Evolutionary conservation across 2,888 invertebrate species (phyloP).

Genomic region (Shargacucullia verbasci): DNA sequence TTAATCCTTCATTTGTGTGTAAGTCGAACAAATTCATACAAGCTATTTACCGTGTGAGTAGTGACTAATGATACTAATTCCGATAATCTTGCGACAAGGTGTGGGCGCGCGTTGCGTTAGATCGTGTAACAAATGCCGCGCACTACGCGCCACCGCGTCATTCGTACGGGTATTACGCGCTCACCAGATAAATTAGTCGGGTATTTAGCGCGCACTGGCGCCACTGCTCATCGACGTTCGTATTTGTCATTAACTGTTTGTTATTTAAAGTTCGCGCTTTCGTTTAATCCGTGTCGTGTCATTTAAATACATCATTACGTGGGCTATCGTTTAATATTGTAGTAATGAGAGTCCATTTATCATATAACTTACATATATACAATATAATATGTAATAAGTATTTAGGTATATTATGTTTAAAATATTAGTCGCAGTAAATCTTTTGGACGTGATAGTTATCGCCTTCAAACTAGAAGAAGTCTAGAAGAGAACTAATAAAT

Average conservation of each 20-base stretch:
- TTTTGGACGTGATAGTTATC: too few relatives aligned
- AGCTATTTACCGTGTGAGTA: not conserved
- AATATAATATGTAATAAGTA: too few relatives aligned
- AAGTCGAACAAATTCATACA: not conserved
- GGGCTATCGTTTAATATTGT: not conserved
- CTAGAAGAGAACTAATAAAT: too few relatives aligned
- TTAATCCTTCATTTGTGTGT: not conserved
- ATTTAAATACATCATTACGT: slow-evolving; percentile 11
- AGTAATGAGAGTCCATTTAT: not conserved
- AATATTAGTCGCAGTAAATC: too few relatives aligned
- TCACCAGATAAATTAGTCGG: slow-evolving; percentile 17
- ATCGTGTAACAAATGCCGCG: slow-evolving; percentile 6
- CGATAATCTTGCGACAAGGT: slow-evolving; percentile 16
- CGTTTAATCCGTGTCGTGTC: slow-evolving; percentile 1
- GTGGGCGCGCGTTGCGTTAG: slow-evolving; percentile 5
- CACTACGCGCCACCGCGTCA: slow-evolving; percentile 16
- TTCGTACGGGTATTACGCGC: slow-evolving; percentile 19
- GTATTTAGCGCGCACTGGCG: not conserved
- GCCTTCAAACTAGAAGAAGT: too few relatives aligned
- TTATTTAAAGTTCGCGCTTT: not conserved
- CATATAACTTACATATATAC: too few relatives aligned
- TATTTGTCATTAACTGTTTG: slow-evolving; percentile 9
- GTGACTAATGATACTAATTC: not conserved
- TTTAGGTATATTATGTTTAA: too few relatives aligned
- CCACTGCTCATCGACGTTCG: not conserved